Evolutionary conservation across 2,888 invertebrate species (phyloP), one percentile per base, ranked within the genome.

Genomic region (Megalurothrips usitatus): DNA sequence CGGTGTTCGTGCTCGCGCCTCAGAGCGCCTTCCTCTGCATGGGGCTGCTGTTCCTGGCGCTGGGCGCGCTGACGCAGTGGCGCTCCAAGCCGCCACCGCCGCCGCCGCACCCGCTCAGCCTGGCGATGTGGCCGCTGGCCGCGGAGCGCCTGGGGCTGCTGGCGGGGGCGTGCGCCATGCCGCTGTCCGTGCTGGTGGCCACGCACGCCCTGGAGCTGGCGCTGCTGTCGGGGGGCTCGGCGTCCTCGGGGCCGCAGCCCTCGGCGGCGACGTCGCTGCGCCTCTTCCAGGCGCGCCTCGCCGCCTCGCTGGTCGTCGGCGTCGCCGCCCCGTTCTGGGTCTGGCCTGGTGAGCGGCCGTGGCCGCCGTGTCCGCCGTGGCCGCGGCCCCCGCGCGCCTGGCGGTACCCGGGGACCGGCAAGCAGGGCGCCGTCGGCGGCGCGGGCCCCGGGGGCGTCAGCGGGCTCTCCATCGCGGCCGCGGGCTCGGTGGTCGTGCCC

Each of bases 41-140:
- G 68, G 68, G 68, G n/a, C 68, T 68, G 68, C 68, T 68, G 23
- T 68, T 68, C 68, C 68, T 68, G 68, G 68, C 68, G 68, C 68
- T 68, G 68, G 68, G 68, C 68, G 26, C 68, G 68, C 68, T 68
- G 23, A 68, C 23, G 23, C 68, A 68, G 68, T 68, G 68, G 68
- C 68, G 68, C 68, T 68, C 68, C 23, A 68, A 68, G 68, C 68
- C 68, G 23, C 68, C 68, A 23, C 68, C 68, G n/a, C n/a, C 68
- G n/a, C n/a, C 68, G 23, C 68, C 68, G 6, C 68, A 68, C n/a
- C 34, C 34, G 3, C 34, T 43, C 34, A 43, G 6, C 34, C 34
- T 43, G 34, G 34, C 34, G 23, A 19, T 68, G 23, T 68, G 68
- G 68, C 68, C 68, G 68, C 68, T 68, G 68, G 68, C 68, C 68